Evolutionary conservation across 2,888 invertebrate genomes (phyloP).

Genomic region (Sisyra terminalis): DNA sequence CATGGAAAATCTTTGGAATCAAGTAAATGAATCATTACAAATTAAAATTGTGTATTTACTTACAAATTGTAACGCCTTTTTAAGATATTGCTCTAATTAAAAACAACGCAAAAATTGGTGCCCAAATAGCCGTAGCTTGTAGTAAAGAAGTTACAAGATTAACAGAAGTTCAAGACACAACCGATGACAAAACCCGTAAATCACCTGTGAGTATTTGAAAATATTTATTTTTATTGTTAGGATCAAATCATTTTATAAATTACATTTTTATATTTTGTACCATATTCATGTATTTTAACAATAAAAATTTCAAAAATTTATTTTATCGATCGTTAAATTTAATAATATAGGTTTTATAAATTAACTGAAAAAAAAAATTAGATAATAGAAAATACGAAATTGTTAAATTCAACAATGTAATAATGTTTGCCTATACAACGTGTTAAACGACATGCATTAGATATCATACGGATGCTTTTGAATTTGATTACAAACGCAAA

Average conservation of each 20-base stretch:
- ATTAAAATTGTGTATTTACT: background rate
- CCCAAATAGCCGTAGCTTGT: slow-evolving; percentile 56
- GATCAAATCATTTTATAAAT: background rate
- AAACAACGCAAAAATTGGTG: slow-evolving; percentile 79
- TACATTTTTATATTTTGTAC: background rate
- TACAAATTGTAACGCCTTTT: slow-evolving; percentile 12
- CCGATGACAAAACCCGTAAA: too few species aligned
- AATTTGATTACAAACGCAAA: too few species aligned
- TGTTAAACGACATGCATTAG: too few species aligned
- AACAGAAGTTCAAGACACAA: too few species aligned
- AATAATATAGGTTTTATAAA: background rate
- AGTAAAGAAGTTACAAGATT: slow-evolving; percentile 22
- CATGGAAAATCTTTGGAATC: slow-evolving; percentile 64
- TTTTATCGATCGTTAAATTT: background rate
- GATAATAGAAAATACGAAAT: too few species aligned
- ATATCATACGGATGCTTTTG: too few species aligned
- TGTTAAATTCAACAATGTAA: too few species aligned
- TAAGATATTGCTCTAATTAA: slow-evolving; percentile 79
- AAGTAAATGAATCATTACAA: slow-evolving; percentile 36
- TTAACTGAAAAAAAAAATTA: too few species aligned
- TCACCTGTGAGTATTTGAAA: slow-evolving; percentile 4
- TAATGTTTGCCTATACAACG: too few species aligned
- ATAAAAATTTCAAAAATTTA: background rate
- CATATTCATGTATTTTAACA: background rate
- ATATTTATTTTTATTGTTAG: background rate